These are phyloP conservation scores for Falco cherrug DNA, from an alignment of 2,797 vertebrate species.

Conservation along the genomic window DNA sequence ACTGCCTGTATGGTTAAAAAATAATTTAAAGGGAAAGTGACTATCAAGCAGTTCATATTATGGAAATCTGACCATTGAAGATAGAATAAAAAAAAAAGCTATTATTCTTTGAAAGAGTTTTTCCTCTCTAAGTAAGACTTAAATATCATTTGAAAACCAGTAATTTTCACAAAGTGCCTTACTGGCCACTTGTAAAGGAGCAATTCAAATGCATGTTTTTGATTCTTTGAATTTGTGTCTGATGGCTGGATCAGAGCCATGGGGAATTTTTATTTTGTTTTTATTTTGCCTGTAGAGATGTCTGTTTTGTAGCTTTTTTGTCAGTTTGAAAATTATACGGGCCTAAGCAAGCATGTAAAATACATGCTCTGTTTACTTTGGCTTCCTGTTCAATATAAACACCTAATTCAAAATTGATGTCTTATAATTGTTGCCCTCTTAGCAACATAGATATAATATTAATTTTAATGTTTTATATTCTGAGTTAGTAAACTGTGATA, in stretches of 20 bases:
- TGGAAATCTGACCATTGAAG: conserved; percentile 79
- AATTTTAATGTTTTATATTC: background rate
- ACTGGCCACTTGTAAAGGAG: conserved; percentile 36
- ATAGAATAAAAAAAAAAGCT: conserved; percentile 64
- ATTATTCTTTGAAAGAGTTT: conserved; percentile 76
- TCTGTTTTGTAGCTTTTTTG: background rate
- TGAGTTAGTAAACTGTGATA: background rate
- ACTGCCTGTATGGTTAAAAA: conserved; percentile 79
- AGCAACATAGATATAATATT: too few relatives aligned
- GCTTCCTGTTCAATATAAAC: background rate
- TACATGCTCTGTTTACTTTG: background rate
- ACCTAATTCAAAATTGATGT: background rate
- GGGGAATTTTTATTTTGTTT: conserved; percentile 39
- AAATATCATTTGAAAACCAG: conserved; percentile 70
- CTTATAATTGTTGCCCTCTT: too few relatives aligned
- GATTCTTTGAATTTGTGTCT: conserved; percentile 48
- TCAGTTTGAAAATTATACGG: background rate
- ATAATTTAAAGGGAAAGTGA: conserved; percentile 81
- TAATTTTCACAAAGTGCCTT: conserved; percentile 68
- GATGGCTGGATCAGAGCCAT: conserved; percentile 5
- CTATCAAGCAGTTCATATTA: conserved; percentile 79
- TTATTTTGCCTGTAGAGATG: background rate
- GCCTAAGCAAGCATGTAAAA: background rate
- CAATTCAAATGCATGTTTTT: conserved; percentile 50
- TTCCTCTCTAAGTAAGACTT: conserved; percentile 66